Base-by-base conservation (phyloP, 1,140 invertebrate genomes). In the Hycleus cichorii region DNA sequence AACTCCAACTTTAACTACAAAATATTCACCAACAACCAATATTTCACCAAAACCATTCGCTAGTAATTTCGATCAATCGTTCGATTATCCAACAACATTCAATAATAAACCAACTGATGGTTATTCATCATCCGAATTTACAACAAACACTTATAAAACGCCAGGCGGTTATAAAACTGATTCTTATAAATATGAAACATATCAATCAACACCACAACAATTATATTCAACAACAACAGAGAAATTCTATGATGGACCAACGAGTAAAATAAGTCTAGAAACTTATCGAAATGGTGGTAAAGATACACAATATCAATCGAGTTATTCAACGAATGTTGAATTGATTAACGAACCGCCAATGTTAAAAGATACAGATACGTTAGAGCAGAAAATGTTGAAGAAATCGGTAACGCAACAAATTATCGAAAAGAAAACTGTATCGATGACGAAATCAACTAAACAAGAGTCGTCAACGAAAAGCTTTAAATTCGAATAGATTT, bases 321-420 rank as follows among this genome's bases (percentile, higher is more conserved):
- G 64, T 7, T 71, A 56, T 44, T 65, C 65, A 8, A 69, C 73
- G 1, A 78, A 77, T 59, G 75, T 74, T 8, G 76, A 78, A 52
- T 71, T 64, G 7, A 65, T 71, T 2, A 73, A 74, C 49, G 73
- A 78, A 44, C 71, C 71, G 1, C 74, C 76, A 12, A 69, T 75
- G 12, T 70, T 73, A 10, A 68, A 70, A 9, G 74, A 78, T 25
- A 69, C 63, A n/a, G 73, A 77, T 7, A 67, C 67, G 3, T 51
- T 77, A 3, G 78, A 80, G 45, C 77, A 80, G 51, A 75, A 73
- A 53, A 77, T 72, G 70, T 65, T 75, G 11, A 80, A 80, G 45
- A 77, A 80, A 48, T 78, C 78, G 0, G 71, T 74, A 43, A 78
- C 72, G 12, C 76, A 79, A 56, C 78, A 79, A 55, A 72, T 79